Percentiles rank a stretch among this genome's conserved stretches.
Evolutionary conservation across 92 coral and sea anemone genomes (phyloP).

Genomic region (Palythoa grandis): DNA sequence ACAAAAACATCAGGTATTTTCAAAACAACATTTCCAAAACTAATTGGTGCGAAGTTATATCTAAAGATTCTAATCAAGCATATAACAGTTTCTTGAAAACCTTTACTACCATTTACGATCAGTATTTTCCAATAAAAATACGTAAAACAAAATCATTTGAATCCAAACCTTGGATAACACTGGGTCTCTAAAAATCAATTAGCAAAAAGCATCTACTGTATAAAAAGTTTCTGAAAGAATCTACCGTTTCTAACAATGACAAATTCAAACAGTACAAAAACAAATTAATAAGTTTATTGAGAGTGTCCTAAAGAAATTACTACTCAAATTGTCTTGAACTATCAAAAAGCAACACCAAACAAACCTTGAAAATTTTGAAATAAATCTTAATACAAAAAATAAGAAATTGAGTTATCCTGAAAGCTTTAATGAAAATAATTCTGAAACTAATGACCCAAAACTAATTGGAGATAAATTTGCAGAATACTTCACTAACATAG

Average conservation of each 20-base stretch:
- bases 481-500: no score
- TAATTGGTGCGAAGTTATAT: slow-evolving; percentile 16
- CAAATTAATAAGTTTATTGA: neutral
- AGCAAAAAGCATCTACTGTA: slow-evolving; percentile 27
- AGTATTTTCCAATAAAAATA: slow-evolving; percentile 31
- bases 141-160: slow-evolving; percentile 1
- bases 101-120: slow-evolving; percentile 19
- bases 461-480: no score
- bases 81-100: slow-evolving; percentile 17
- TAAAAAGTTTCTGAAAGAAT: slow-evolving; percentile 26
- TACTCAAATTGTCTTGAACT: neutral
- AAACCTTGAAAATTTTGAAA: neutral
- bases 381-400: neutral
- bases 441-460: no score
- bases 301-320: neutral
- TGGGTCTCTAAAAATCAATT: slow-evolving; percentile 26
- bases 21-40: slow-evolving; percentile 12
- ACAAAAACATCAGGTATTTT: neutral
- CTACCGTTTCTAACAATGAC: neutral
- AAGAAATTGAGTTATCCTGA: neutral
- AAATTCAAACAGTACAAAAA: slow-evolving; percentile 8
- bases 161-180: slow-evolving; percentile 24
- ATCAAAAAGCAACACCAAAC: neutral
- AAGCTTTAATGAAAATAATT: no score
- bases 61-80: neutral